phyloP scores from a whole-genome alignment of 2,888 invertebrate genomes.

The Ernsta delagoae region DNA sequence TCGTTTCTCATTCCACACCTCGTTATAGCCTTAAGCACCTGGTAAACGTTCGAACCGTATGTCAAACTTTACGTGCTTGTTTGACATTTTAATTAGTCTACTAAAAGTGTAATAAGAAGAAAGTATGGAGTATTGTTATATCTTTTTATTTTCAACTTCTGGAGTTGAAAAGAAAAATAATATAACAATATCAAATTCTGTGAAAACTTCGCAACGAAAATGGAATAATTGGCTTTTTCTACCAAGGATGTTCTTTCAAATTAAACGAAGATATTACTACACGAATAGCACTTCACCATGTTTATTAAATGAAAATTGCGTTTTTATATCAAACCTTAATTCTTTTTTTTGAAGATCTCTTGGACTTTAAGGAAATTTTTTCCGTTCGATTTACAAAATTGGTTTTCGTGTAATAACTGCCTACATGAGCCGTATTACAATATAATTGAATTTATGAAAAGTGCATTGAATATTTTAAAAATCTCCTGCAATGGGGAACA shows the following conservation, averaged over 20 bases:
- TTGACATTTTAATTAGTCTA: no score
- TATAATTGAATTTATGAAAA: no score
- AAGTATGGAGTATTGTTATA: no score
- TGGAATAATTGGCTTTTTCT: slow-evolving; percentile 21
- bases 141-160: no score
- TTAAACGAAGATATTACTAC: slow-evolving; percentile 16
- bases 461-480: no score
- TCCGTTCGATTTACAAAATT: background rate
- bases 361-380: background rate
- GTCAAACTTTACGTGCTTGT: background rate
- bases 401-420: background rate
- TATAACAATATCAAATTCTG: no score
- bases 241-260: slow-evolving; percentile 18
- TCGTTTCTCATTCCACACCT: slow-evolving; percentile 27
- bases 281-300: slow-evolving; percentile 2
- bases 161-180: no score
- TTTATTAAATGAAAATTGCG: slow-evolving; percentile 18
- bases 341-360: background rate
- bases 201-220: slow-evolving; percentile 22
- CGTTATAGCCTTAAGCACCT: slow-evolving; percentile 12
- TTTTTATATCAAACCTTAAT: slow-evolving; percentile 3
- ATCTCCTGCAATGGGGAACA: no score
- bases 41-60: background rate
- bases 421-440: no score
- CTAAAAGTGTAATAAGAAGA: no score